phyloP scores from a whole-genome alignment of 35 echinoderm and acorn worm genomes.

The Apostichopus japonicus region DNA sequence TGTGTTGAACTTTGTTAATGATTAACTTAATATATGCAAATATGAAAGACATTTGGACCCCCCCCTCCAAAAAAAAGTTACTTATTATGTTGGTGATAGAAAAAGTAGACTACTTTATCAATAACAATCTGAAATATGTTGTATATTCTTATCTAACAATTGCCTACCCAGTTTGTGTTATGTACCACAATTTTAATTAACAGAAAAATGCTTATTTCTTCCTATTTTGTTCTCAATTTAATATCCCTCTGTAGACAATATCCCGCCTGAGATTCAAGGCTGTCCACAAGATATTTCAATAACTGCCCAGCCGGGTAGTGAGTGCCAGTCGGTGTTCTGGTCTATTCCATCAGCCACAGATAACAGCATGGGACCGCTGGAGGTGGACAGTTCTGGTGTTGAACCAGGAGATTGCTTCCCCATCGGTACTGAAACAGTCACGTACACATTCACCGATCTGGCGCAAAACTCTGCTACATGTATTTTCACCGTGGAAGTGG shows the following conservation, averaged over 20 bases:
- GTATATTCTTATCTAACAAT: no score
- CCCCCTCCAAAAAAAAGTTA: no score
- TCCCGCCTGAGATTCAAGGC: background rate
- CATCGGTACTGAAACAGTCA: background rate
- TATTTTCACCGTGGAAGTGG: background rate
- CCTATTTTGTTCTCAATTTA: no score
- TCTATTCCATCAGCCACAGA: conserved; percentile 39
- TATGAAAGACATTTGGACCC: no score
- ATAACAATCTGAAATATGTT: no score
- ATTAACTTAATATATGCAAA: no score
- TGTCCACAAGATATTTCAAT: conserved; percentile 10
- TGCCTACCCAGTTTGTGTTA: no score
- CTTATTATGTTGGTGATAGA: no score
- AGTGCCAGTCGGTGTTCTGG: conserved; percentile 35
- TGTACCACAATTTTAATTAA: no score
- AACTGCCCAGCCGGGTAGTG: background rate
- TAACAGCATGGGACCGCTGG: background rate
- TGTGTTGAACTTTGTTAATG: no score
- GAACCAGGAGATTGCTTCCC: conserved; percentile 50
- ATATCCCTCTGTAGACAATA: background rate
- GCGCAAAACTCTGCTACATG: background rate
- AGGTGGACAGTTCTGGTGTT: conserved; percentile 7
- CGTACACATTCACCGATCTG: conserved; percentile 7
- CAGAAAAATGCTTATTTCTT: no score
- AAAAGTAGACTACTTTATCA: no score